A percentile compares a stretch with the other conserved stretches of the same genome.
phyloP scores from a whole-genome alignment of 2,797 vertebrate species.

The Trachops cirrhosus region DNA sequence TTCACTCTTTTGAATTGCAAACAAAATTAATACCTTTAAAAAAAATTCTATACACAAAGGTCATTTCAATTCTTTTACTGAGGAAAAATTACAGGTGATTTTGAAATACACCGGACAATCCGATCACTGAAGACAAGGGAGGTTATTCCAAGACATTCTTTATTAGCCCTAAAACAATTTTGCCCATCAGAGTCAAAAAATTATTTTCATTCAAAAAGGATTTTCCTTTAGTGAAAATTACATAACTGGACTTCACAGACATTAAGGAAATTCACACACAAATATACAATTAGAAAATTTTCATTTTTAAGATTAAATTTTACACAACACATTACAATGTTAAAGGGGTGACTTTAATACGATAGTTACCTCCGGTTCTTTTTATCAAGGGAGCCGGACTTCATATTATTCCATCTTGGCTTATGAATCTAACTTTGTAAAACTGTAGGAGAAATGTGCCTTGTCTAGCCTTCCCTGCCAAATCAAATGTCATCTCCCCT shows the following conservation, averaged over 20 bases:
- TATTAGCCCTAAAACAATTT: neutral
- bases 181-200: neutral
- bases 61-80: constrained; percentile 63
- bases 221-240: neutral
- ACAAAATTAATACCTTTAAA: neutral
- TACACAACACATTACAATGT: neutral
- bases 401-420: neutral
- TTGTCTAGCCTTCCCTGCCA: neutral
- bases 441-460: neutral
- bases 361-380: neutral
- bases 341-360: neutral
- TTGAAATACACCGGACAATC: constrained; percentile 36
- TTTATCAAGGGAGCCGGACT: constrained; percentile 6
- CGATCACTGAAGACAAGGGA: neutral
- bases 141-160: constrained; percentile 39
- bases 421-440: constrained; percentile 16
- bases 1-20: constrained; percentile 6
- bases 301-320: constrained; percentile 33
- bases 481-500: neutral
- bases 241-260: neutral
- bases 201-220: neutral
- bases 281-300: constrained; percentile 28
- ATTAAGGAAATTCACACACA: constrained; percentile 10
- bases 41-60: constrained; percentile 34
- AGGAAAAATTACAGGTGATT: constrained; percentile 38